Evolutionary conservation across 1,140 invertebrate species (phyloP), one percentile per base, ranked within the genome.

Genomic region (Drepana arcuata): DNA sequence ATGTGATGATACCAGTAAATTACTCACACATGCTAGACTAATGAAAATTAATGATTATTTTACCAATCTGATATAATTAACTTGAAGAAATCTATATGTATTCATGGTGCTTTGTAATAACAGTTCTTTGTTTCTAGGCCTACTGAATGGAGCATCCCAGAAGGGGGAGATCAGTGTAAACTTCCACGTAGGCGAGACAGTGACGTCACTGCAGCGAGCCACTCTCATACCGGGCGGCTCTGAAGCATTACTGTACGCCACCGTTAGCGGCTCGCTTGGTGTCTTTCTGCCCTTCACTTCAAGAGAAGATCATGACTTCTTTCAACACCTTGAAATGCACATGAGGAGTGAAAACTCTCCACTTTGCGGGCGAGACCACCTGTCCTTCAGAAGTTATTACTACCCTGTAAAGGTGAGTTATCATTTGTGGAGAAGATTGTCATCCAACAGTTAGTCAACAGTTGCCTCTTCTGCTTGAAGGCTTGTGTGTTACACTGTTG

Each of bases 301-400:
- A 15, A 92, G 97, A 63, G 98, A 99, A 86, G 97, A 99, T 77
- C 96, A 97, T 56, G 97, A 99, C 68, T 99, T 99, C 67, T 99
- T 99, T 84, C 97, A 99, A 78, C 95, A 99, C 85, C 83, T 99
- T 33, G 98, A 99, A 78, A 99, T 99, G 98, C 97, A 99, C 73
- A 97, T 99, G 96, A 85, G 98, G 25, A 95, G 94, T 30, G 97
- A 99, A 79, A 94, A 99, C 81, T 89, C 95, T 0, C 97, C 98
- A 0, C 75, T 99, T 0, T 99, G 96, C 85, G 98, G 98, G 1
- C 85, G 98, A 12, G 98, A 99, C 84, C 98, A 99, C 84, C 85
- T 99, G 1, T 96, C 96, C 0, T 99, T 94, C 77, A 87, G 98
- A 42, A 99, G 96, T 14, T 98, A 97, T 59, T 99, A 99, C 83